Conservation (phyloP, 1,140 invertebrate species). For the Calephelis virginiensis region DNA sequence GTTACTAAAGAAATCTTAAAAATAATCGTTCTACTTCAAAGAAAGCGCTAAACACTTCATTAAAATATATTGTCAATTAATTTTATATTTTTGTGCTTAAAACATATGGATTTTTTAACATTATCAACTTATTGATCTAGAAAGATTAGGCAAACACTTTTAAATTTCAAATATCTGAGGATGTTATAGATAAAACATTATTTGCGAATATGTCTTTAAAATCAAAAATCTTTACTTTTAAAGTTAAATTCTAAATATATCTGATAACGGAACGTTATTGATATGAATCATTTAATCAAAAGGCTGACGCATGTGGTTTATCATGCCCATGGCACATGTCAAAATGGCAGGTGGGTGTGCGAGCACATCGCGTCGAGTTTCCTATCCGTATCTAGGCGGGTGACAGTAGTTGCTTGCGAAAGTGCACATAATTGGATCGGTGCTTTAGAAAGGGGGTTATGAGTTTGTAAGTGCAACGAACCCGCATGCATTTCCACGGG, state of each 20-base stretch:
- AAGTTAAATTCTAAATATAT: neutral
- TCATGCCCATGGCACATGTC: slow-evolving; percentile 21
- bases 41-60: no score
- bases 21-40: no score
- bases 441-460: slow-evolving; percentile 78
- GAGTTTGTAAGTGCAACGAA: slow-evolving; percentile 77
- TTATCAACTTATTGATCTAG: no score
- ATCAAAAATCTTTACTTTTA: neutral
- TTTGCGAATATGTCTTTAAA: no score
- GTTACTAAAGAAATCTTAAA: no score
- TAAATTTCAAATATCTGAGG: no score
- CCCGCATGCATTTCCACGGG: slow-evolving; percentile 72
- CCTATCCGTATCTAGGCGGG: slow-evolving; percentile 76
- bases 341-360: slow-evolving; percentile 52
- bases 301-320: neutral
- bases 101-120: no score
- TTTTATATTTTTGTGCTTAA: no score
- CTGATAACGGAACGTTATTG: neutral
- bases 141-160: no score
- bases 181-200: no score
- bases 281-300: neutral
- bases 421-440: slow-evolving; percentile 78
- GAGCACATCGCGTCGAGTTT: slow-evolving; percentile 61
- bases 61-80: no score
- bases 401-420: slow-evolving; percentile 76